Evolutionary conservation across 2,113 vertebrate species (phyloP), one percentile per base, ranked within the genome.

Genomic region (Pithys albifrons): DNA sequence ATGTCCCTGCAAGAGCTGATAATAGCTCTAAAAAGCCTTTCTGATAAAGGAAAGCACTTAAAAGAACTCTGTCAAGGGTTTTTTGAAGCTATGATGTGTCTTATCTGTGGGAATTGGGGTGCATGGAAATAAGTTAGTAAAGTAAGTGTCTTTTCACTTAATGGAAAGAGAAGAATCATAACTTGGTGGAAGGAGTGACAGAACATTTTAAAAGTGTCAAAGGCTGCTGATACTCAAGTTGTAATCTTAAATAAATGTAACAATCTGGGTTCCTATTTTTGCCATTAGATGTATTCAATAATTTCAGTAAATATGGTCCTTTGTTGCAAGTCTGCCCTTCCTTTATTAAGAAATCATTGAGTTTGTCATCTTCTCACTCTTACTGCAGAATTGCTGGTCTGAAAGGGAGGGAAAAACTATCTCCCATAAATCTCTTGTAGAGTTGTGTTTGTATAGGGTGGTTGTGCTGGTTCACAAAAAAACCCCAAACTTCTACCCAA

Each of bases 161-260:
- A 83, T 80, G n/a, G 79, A 19, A 76, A 57, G 88, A 88, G 35
- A 79, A 61, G 49, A 79, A 85, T 72, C 23, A 8, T 76, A 57
- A 85, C n/a, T 85, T 73, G 52, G 62, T 45, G 84, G 41, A 37
- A 88, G 48, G 77, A 66, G 54, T 73, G 55, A 69, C n/a, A 62
- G 54, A 84, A 95, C 8, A 41, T 62, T 82, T 89, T 94, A 88
- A 62, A 88, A 58, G 49, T 88, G 52, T 85, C 62, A 82, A 89
- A 69, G 65, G 28, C 66, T 75, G 54, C 19, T 62, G n/a, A 52
- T 83, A 39, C 22, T 83, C 7, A 66, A 66, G 57, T 76, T 85
- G 25, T 83, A 88, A 67, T 88, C 78, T 94, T 76, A 88, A 80
- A 33, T 91, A 86, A 70, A 58, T 87, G 57, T 17, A 93, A 20